These are phyloP conservation scores for Erpetoichthys calabaricus DNA, from an alignment of 2,797 vertebrate species.

Conservation along the genomic window DNA sequence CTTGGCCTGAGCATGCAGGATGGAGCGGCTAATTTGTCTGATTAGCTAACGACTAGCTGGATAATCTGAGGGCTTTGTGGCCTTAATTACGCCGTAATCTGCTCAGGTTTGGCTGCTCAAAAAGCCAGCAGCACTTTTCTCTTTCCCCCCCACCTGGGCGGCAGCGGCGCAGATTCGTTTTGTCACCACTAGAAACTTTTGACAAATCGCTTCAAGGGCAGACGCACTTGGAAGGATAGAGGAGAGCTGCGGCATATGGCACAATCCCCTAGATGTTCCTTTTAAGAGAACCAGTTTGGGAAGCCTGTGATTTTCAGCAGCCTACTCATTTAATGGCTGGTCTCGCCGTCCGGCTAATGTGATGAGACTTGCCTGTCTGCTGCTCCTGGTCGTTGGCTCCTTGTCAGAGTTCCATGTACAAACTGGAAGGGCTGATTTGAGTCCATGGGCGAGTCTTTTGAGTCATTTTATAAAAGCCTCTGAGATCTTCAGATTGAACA, in stretches of 20 bases:
- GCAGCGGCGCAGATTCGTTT: constrained; percentile 38
- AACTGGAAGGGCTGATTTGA: too few species aligned
- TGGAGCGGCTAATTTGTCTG: constrained; percentile 74
- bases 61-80: constrained; percentile 95
- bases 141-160: constrained; percentile 24
- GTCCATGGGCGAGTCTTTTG: too few species aligned
- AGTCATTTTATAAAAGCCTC: too few species aligned
- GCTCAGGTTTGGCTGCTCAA: constrained; percentile 77
- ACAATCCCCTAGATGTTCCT: constrained; percentile 70
- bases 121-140: constrained; percentile 40
- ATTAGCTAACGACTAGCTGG: constrained; percentile 92
- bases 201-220: constrained; percentile 93
- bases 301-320: constrained; percentile 15
- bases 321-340: not conserved
- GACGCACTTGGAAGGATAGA: constrained; percentile 95
- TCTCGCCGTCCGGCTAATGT: too few species aligned
- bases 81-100: constrained; percentile 98
- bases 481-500: too few species aligned
- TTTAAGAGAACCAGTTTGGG: constrained; percentile 24
- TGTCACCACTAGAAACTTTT: constrained; percentile 63
- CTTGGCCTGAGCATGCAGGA: constrained; percentile 61
- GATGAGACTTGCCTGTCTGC: too few species aligned
- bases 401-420: too few species aligned
- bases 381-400: too few species aligned
- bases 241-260: constrained; percentile 95